phyloP scores from a whole-genome alignment of 23 tunicate species.

The Halocynthia roretzi region DNA sequence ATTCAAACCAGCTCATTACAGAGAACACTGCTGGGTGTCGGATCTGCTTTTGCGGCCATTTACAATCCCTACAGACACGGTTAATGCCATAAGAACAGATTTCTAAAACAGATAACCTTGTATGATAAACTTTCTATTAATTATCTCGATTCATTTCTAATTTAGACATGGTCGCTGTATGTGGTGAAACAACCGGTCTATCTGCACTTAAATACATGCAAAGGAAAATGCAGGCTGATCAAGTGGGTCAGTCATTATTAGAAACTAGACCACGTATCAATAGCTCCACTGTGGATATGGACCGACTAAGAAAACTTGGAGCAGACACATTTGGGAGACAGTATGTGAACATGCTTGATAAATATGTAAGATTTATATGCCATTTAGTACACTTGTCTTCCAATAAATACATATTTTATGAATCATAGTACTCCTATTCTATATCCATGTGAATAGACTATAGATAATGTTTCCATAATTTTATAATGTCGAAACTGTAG shows the following conservation, averaged over 20 bases:
- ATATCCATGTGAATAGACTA: not conserved
- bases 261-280: slow-evolving; percentile 60
- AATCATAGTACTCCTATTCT: not conserved
- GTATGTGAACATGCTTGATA: slow-evolving; percentile 68
- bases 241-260: slow-evolving; percentile 48
- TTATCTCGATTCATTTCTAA: not conserved
- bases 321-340: slow-evolving; percentile 74
- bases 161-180: slow-evolving; percentile 94
- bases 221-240: slow-evolving; percentile 44
- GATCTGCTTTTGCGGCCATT: slow-evolving; percentile 60
- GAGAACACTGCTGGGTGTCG: slow-evolving; percentile 48
- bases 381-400: not conserved
- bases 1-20: slow-evolving; percentile 39
- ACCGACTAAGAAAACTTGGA: slow-evolving; percentile 33
- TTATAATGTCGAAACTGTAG: not conserved
- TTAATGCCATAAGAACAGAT: not conserved
- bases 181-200: slow-evolving; percentile 83
- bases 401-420: not conserved
- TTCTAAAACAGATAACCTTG: not conserved
- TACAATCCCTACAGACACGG: slow-evolving; percentile 79
- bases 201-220: slow-evolving; percentile 31
- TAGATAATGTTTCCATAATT: not conserved
- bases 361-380: slow-evolving; percentile 46
- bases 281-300: slow-evolving; percentile 50
- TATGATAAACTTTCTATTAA: not conserved